Conservation (phyloP, 2,797 vertebrate species). For the Podarcis siculus region DNA sequence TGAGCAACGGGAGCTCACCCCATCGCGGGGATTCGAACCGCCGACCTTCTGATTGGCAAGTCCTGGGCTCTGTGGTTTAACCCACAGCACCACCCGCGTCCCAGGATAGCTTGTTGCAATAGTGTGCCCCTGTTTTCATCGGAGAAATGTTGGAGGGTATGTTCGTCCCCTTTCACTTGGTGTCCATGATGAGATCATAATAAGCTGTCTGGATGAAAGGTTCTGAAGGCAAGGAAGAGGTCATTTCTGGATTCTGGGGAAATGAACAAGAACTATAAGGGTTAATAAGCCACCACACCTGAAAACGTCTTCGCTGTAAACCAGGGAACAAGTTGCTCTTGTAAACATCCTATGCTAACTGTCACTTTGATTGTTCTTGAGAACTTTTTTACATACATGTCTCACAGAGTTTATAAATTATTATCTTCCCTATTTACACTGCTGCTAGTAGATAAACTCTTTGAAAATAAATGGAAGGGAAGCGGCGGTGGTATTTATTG, state of each 20-base stretch:
- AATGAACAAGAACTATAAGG: constrained; percentile 33
- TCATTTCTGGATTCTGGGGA: constrained; percentile 43
- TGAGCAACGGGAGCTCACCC: too few species aligned
- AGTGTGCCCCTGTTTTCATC: background rate
- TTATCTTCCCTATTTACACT: constrained; percentile 22
- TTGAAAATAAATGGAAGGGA: constrained; percentile 39
- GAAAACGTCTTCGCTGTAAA: background rate
- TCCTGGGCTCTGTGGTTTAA: too few species aligned
- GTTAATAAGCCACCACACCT: background rate
- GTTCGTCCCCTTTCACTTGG: background rate
- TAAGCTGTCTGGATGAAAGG: constrained; percentile 57
- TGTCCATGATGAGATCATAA: background rate
- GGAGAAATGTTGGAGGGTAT: background rate
- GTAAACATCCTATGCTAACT: constrained; percentile 29
- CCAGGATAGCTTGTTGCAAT: too few species aligned
- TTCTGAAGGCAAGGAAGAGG: constrained; percentile 57
- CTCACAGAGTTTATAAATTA: constrained; percentile 10
- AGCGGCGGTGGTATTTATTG: constrained; percentile 24
- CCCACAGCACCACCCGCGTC: too few species aligned
- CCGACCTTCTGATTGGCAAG: too few species aligned
- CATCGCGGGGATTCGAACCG: too few species aligned
- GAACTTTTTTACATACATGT: constrained; percentile 3
- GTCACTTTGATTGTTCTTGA: constrained; percentile 30
- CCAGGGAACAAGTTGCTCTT: constrained; percentile 20
- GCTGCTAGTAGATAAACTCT: constrained; percentile 29